Conservation (phyloP, 2,888 invertebrate genomes). For the Antheraea assamensis region DNA sequence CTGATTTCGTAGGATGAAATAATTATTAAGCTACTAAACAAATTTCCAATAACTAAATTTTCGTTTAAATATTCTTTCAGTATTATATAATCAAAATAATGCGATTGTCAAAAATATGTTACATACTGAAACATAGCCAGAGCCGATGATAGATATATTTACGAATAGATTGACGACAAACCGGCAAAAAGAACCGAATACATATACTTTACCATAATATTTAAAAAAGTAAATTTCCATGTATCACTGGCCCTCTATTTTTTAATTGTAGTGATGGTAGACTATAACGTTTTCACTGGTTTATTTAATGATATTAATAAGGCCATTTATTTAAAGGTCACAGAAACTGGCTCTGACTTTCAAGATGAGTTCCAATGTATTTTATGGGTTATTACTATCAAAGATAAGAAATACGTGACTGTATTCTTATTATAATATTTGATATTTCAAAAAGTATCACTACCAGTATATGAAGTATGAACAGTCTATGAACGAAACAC, state of each 20-base stretch:
- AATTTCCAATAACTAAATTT: too few species aligned
- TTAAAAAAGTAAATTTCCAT: background rate
- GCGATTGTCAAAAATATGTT: background rate
- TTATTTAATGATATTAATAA: slow-evolving; percentile 63
- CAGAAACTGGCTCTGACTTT: slow-evolving; percentile 61
- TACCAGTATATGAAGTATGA: background rate
- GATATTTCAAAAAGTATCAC: slow-evolving; percentile 16
- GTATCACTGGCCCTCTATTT: background rate
- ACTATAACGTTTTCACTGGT: slow-evolving; percentile 47
- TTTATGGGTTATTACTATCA: slow-evolving; percentile 54
- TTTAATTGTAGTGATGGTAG: slow-evolving; percentile 36
- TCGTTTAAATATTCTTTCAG: too few species aligned
- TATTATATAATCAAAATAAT: too few species aligned
- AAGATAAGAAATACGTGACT: slow-evolving; percentile 35
- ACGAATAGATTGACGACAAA: background rate
- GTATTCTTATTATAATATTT: slow-evolving; percentile 23
- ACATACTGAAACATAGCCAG: too few species aligned
- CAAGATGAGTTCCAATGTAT: slow-evolving; percentile 53
- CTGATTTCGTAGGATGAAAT: background rate
- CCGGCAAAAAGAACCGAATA: background rate
- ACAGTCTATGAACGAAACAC: background rate
- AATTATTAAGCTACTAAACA: background rate
- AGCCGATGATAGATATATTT: background rate
- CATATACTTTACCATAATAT: background rate
- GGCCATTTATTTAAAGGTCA: slow-evolving; percentile 74